Evolutionary conservation across 2,113 vertebrate genomes (phyloP), one percentile per base, ranked within the genome.

Genomic region (Gnathochromis pfefferi): DNA sequence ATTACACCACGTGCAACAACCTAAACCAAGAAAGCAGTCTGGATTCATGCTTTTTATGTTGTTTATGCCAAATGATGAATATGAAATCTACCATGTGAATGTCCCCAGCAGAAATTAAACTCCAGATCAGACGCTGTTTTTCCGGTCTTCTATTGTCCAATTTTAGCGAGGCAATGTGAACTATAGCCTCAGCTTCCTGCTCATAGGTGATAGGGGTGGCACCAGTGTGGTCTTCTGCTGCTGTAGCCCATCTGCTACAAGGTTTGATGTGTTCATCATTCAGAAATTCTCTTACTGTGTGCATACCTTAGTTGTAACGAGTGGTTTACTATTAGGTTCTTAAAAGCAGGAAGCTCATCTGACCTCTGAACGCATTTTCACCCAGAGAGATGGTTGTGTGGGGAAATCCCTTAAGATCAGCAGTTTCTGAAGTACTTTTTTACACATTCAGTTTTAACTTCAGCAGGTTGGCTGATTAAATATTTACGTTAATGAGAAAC

Each of bases 91-190:
- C 9, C 57, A 19, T 33, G 9, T 60, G 57, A 60, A 0, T 19
- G 28, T 33, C 5, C 16, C 16, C 28, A 33, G 57, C 16, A 19
- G 57, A 60, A 60, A 60, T 60, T 33, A 19, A 60, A 10, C 57
- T 33, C 28, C 9, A 33, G 16, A 60, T 19, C 57, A 60, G 57
- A 0, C 1, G 5, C 9, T 33, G 9, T 60, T 4, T 60, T 33
- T 17, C 26, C 0, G 8, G 5, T 60, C 26, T 10, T 60, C 57
- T 60, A 19, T 19, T 33, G 28, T 60, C 2, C 3, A 19, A 33
- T 60, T 60, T 60, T 60, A 60, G 57, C 8, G 5, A 60, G 28
- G 8, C 57, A 33, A 17, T 60, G 26, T 60, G 26, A 31, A 17
- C 28, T 60, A 17, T 60, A 63, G 58, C 28, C 58, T 33, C 16